Base-by-base conservation (phyloP, 2,113 vertebrate genomes). In the Callipepla squamata region DNA sequence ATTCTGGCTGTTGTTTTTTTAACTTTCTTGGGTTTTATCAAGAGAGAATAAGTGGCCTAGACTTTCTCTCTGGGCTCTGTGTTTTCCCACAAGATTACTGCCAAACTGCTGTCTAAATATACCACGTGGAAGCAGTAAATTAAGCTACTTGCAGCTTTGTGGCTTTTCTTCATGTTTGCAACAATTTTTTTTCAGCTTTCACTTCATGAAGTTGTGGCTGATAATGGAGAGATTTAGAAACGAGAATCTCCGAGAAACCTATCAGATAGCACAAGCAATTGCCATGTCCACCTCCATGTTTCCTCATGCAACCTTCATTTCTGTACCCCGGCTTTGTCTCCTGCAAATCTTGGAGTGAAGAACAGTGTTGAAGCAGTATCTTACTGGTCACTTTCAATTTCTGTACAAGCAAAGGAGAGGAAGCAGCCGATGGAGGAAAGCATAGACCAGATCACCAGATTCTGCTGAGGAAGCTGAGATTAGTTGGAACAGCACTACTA, bases 131-230 rank as follows among this genome's bases (percentile, higher is more conserved):
- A 87, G 47, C 45, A 38, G 10, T 17, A 38, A 76, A 45, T 19
- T 23, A n/a, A 18, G 19, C 1, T 76, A n/a, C 51, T 91, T 94
- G n/a, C 23, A 47, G 65, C 7, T 63, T 36, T 47, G 7, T 66
- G 20, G 17, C 16, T 26, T 75, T 66, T 62, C 72, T 79, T 69
- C 14, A 5, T 6, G 1, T 88, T 85, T 2, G 0, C 50, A 61
- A 68, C 0, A 1, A 5, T 25, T 62, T 91, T 53, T 87, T 89
- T 75, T 72, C 53, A 89, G 7, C 13, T n/a, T 80, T 82, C 7
- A 21, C 9, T 17, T 7, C 7, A 1, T 51, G 13, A 50, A 85
- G 4, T 69, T 0, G 0, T 25, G 80, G 57, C 1, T 0, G 36
- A 42, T 69, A 62, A 75, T 81, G 23, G 28, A 86, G 80, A 85